Conservation (phyloP, 37 sponge, comb jelly and placozoan genomes). For the Aphrocallistes beatrix region DNA sequence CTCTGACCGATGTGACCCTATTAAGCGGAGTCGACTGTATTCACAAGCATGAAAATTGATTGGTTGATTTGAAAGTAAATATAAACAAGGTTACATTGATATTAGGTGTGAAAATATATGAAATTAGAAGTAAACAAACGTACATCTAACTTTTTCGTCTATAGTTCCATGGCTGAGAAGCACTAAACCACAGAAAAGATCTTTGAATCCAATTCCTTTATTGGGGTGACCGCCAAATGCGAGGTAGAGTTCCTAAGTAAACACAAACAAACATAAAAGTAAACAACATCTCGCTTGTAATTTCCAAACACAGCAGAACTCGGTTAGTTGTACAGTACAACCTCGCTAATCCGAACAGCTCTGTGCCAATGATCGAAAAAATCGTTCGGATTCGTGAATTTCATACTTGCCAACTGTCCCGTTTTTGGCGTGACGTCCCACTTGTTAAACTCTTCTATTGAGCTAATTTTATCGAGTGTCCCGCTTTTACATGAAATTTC, state of each 20-base stretch:
- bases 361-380: too few species aligned
- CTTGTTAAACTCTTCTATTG: too few species aligned
- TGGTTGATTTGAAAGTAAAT: background rate
- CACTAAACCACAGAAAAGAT: slow-evolving; percentile 67
- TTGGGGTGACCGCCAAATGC: background rate
- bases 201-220: slow-evolving; percentile 63
- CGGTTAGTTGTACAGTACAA: too few species aligned
- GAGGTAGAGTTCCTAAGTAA: slow-evolving; percentile 9
- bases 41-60: background rate
- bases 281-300: too few species aligned
- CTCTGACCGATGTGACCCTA: background rate
- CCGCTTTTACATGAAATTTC: too few species aligned
- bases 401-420: too few species aligned
- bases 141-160: slow-evolving; percentile 70
- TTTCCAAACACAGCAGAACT: too few species aligned
- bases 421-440: too few species aligned
- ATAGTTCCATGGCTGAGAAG: slow-evolving; percentile 41
- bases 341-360: too few species aligned
- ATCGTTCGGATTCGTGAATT: too few species aligned
- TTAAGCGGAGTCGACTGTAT: background rate
- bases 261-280: background rate
- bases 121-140: slow-evolving; percentile 25
- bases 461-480: too few species aligned
- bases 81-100: background rate
- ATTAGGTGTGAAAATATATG: background rate